Percentiles rank a stretch among this genome's conserved stretches.
These are phyloP conservation scores for Melanchra persicariae DNA, from an alignment of 2,888 invertebrate genomes.

Conservation along the genomic window DNA sequence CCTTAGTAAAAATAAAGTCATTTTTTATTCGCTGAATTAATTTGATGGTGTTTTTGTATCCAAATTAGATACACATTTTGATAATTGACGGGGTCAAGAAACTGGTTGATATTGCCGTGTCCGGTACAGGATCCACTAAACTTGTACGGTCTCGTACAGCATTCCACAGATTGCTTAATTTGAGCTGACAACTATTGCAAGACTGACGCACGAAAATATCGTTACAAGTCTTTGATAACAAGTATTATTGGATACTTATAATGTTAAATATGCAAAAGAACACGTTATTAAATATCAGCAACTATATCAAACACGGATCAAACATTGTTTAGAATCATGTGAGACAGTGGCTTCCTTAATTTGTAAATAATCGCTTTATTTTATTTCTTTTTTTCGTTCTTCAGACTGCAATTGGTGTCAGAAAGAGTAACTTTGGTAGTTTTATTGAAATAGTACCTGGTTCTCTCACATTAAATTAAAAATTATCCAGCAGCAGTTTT, in stretches of 20 bases:
- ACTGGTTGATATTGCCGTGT: conserved; percentile 77
- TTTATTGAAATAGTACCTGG: neutral
- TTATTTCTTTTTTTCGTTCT: neutral
- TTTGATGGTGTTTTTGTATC: conserved; percentile 70
- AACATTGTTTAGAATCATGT: conserved; percentile 5
- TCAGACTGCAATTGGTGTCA: neutral
- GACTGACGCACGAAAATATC: conserved; percentile 41
- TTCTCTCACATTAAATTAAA: too few species aligned
- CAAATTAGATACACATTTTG: conserved; percentile 69
- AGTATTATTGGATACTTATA: conserved; percentile 23
- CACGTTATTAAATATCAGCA: conserved; percentile 24
- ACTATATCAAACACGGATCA: conserved; percentile 6
- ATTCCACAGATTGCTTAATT: conserved; percentile 69
- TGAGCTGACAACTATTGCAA: conserved; percentile 64
- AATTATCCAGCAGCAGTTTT: too few species aligned
- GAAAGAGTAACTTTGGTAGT: neutral
- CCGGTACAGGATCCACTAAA: conserved; percentile 76
- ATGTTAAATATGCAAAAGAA: conserved; percentile 20
- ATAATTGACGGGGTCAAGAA: conserved; percentile 78
- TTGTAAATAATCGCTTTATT: neutral
- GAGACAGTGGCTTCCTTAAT: neutral
- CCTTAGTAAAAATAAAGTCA: conserved; percentile 55
- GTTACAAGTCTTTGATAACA: conserved; percentile 32
- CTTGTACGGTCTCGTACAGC: conserved; percentile 64
- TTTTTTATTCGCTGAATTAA: conserved; percentile 69